A percentile compares a stretch with the other conserved stretches of the same genome.
Evolutionary conservation across 2,113 vertebrate species (phyloP).

Genomic region (Phrynosoma blainvillii): DNA sequence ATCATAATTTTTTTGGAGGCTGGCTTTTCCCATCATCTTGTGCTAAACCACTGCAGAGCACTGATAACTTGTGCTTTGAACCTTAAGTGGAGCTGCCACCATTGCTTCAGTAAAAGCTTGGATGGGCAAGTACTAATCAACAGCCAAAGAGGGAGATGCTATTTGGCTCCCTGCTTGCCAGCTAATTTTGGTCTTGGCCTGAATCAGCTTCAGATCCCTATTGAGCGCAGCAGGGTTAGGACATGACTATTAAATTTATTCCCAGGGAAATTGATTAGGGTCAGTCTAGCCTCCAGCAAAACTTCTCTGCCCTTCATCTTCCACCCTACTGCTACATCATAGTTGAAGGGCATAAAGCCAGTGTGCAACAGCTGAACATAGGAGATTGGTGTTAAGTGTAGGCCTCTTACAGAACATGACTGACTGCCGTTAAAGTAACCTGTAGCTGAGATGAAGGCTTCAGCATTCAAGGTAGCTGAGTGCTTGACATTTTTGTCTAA

Average conservation of each 20-base stretch:
- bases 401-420: neutral
- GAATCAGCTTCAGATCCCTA: neutral
- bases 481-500: neutral
- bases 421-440: neutral
- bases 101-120: neutral
- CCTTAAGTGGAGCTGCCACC: neutral
- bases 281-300: neutral
- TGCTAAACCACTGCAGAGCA: neutral
- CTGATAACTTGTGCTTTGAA: neutral
- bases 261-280: neutral
- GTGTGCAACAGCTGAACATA: neutral
- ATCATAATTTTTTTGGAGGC: neutral
- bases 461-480: neutral
- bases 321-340: neutral
- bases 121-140: neutral
- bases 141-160: neutral
- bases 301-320: constrained; percentile 8
- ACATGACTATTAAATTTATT: neutral
- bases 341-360: neutral
- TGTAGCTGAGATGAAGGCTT: neutral
- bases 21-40: neutral
- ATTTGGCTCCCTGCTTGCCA: neutral
- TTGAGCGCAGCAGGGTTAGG: neutral
- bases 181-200: constrained; percentile 7
- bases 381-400: neutral